Conservation (phyloP, 2,888 invertebrate species). For the Sipunculus nudus region DNA sequence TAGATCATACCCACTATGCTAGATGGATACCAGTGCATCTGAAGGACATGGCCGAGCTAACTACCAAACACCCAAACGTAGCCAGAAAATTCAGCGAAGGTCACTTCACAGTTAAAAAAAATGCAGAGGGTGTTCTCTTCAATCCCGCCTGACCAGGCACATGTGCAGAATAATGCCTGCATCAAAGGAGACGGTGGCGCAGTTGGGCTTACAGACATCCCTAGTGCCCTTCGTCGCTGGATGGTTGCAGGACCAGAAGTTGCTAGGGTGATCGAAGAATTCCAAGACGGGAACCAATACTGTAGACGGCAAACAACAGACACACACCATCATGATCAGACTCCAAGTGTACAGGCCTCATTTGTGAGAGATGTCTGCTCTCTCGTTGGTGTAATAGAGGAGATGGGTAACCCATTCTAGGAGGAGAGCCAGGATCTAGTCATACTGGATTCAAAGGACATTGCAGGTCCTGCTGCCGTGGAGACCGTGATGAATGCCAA, state of each 20-base stretch:
- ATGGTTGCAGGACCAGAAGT: conserved; percentile 31
- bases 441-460: conserved; percentile 18
- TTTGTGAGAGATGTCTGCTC: conserved; percentile 16
- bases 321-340: conserved; percentile 21
- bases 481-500: conserved; percentile 2
- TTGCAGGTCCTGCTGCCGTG: conserved; percentile 5
- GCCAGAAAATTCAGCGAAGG: no score
- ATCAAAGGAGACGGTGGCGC: conserved; percentile 32
- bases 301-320: neutral
- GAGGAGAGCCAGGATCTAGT: conserved; percentile 21
- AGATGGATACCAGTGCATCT: conserved; percentile 33
- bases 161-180: conserved; percentile 33
- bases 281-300: no score
- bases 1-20: conserved; percentile 31
- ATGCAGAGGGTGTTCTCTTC: conserved; percentile 25
- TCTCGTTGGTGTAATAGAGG: conserved; percentile 19
- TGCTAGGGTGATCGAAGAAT: conserved; percentile 20
- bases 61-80: neutral
- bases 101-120: no score
- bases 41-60: conserved; percentile 16
- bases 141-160: conserved; percentile 36
- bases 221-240: conserved; percentile 24
- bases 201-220: conserved; percentile 28
- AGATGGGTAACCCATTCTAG: conserved; percentile 23
- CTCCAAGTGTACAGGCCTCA: conserved; percentile 20